Evolutionary conservation across 1,140 invertebrate genomes (phyloP), one percentile per base, ranked within the genome.

Genomic region (Grapholita molesta): DNA sequence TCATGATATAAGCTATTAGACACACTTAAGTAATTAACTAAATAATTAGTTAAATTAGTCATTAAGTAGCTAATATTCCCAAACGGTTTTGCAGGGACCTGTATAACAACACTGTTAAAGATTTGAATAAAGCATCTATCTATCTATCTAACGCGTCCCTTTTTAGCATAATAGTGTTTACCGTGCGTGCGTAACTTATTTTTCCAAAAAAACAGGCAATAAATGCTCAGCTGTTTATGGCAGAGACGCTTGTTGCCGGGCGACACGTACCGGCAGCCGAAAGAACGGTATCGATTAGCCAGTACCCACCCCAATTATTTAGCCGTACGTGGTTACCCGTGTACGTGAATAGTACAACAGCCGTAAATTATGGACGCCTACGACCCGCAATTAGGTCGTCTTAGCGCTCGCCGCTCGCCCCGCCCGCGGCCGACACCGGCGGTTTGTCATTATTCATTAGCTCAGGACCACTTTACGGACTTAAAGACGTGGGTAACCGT

Each of bases 211-310:
- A 30, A 61, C 25, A 6, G n/a, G n/a, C 24, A 15, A 61, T 30
- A 61, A 61, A 61, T 61, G 30, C 30, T 30, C 55, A 15, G 24
- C 25, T 61, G 28, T 32, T 61, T 61, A 52, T 52, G n/a, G 12
- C 42, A 61, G 55, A 61, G 55, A 32, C 24, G 53, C 24, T 25
- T 28, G 78, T 83, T 83, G 80, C 78, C 61, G 21, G 70, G 82
- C 80, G 77, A 81, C 80, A 53, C 42, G 55, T 61, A 18, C 18
- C 32, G 61, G 53, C 68, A 70, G 68, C 80, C 80, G 69, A 85
- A 84, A 82, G 72, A 82, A 76, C 64, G 25, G 32, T 85, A 87
- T 87, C 74, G 85, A 87, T 84, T 74, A 48, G 42, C n/a, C 18
- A 21, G 42, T 48, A 72, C 73, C 64, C 64, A 66, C 64, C 53